phyloP scores from a whole-genome alignment of 2,888 invertebrate genomes.

The Drosophila mimica region DNA sequence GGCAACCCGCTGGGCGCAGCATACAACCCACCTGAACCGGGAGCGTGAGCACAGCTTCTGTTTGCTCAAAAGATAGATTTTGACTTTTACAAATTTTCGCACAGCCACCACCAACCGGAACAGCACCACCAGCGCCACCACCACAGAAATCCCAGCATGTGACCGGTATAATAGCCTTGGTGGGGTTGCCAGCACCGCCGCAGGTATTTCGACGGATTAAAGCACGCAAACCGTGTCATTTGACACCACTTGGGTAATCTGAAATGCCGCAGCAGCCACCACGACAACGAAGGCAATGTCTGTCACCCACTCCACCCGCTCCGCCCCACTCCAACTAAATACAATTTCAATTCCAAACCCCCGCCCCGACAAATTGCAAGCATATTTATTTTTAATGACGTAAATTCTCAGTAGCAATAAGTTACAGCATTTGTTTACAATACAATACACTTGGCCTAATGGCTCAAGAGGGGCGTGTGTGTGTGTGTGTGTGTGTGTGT shows the following conservation, averaged over 20 bases:
- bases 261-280: slow-evolving; percentile 75
- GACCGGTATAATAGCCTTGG: slow-evolving; percentile 76
- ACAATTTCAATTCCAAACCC: slow-evolving; percentile 33
- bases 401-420: slow-evolving; percentile 68
- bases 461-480: slow-evolving; percentile 25
- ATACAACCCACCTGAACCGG: slow-evolving; percentile 42
- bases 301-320: slow-evolving; percentile 9
- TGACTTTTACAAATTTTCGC: slow-evolving; percentile 82
- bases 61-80: slow-evolving; percentile 81
- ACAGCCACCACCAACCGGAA: slow-evolving; percentile 50
- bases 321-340: slow-evolving; percentile 29
- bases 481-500: background rate
- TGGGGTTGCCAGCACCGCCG: slow-evolving; percentile 65
- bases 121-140: slow-evolving; percentile 25
- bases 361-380: slow-evolving; percentile 47
- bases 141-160: slow-evolving; percentile 63
- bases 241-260: slow-evolving; percentile 82
- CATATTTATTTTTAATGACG: slow-evolving; percentile 80
- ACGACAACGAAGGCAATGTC: slow-evolving; percentile 43
- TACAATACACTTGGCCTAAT: slow-evolving; percentile 48
- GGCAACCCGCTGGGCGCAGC: slow-evolving; percentile 54
- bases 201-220: slow-evolving; percentile 81
- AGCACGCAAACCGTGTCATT: slow-evolving; percentile 82
- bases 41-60: slow-evolving; percentile 57
- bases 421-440: slow-evolving; percentile 58